Percentiles rank a stretch among this genome's conserved stretches.
Evolutionary conservation across 2,888 invertebrate species (phyloP).

Genomic region (Agrochola lychnidis): DNA sequence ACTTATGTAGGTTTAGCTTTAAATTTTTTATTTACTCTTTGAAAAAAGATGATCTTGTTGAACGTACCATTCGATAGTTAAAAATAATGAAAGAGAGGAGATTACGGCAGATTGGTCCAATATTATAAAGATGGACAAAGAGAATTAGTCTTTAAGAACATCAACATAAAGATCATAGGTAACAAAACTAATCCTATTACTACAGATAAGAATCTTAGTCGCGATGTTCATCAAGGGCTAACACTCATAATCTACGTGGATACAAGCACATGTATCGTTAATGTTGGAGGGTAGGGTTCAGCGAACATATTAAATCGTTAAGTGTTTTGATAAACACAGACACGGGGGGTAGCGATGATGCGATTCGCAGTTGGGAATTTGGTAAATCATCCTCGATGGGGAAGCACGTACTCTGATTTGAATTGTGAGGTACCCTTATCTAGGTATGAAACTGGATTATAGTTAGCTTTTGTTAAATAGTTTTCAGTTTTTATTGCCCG

Average conservation of each 20-base stretch:
- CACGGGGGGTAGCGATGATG: conserved; percentile 84
- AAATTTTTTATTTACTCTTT: neutral
- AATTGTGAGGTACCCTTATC: conserved; percentile 64
- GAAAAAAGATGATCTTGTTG: neutral
- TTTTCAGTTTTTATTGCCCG: conserved; percentile 41
- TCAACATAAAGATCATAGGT: conserved; percentile 45
- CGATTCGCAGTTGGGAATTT: conserved; percentile 84
- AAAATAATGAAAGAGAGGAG: conserved; percentile 18
- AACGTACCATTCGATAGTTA: neutral
- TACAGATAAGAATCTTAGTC: conserved; percentile 64
- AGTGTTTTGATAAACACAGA: conserved; percentile 90
- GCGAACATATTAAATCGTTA: conserved; percentile 89
- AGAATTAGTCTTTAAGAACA: conserved; percentile 27
- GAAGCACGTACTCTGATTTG: conserved; percentile 78
- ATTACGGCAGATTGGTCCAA: conserved; percentile 19
- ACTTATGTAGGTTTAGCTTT: too few species aligned
- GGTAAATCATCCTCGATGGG: conserved; percentile 83
- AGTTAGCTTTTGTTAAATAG: conserved; percentile 47
- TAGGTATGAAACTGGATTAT: conserved; percentile 52
- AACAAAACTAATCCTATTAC: conserved; percentile 63
- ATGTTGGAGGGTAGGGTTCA: conserved; percentile 81
- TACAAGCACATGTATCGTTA: conserved; percentile 77
- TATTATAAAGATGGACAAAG: conserved; percentile 1
- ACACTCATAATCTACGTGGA: conserved; percentile 78
- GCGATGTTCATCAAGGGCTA: conserved; percentile 65